phyloP scores from a whole-genome alignment of 2,888 invertebrate genomes.

The Scaptomyza tumidula region DNA sequence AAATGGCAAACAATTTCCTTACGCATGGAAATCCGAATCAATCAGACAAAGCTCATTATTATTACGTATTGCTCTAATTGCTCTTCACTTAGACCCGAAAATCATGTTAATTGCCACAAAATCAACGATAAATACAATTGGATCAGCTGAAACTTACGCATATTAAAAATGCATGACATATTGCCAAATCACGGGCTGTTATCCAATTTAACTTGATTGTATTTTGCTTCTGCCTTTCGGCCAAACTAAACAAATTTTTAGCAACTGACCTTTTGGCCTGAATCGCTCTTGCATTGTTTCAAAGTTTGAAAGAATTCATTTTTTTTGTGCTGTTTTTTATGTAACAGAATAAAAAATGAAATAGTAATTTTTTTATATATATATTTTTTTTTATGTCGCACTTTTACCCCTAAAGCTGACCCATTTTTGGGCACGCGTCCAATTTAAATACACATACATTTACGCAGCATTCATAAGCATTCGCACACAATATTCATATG shows the following conservation, averaged over 20 bases:
- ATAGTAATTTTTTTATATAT: neutral
- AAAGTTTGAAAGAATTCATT: slow-evolving; percentile 11
- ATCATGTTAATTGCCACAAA: slow-evolving; percentile 51
- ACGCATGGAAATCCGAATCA: slow-evolving; percentile 58
- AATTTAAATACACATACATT: slow-evolving; percentile 18
- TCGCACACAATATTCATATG: slow-evolving; percentile 7
- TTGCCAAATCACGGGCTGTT: neutral
- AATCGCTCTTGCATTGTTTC: slow-evolving; percentile 35
- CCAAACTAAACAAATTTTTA: slow-evolving; percentile 8
- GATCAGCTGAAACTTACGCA: neutral
- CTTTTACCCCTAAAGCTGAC: slow-evolving; percentile 9
- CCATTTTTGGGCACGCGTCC: slow-evolving; percentile 25
- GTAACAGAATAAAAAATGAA: neutral
- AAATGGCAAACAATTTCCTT: slow-evolving; percentile 38
- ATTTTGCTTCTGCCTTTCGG: neutral
- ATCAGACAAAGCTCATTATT: slow-evolving; percentile 57
- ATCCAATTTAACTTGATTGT: neutral
- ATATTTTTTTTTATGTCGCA: slow-evolving; percentile 7
- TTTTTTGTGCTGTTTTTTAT: neutral
- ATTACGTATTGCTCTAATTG: slow-evolving; percentile 63
- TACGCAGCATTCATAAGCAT: slow-evolving; percentile 4
- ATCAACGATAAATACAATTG: slow-evolving; percentile 25
- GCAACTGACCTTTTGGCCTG: slow-evolving; percentile 62
- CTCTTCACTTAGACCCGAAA: slow-evolving; percentile 53
- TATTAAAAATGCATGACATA: slow-evolving; percentile 7